Percentiles rank a stretch among this genome's conserved stretches.
Conservation (phyloP, 2,888 invertebrate genomes). For the Trimorus sp. region DNA sequence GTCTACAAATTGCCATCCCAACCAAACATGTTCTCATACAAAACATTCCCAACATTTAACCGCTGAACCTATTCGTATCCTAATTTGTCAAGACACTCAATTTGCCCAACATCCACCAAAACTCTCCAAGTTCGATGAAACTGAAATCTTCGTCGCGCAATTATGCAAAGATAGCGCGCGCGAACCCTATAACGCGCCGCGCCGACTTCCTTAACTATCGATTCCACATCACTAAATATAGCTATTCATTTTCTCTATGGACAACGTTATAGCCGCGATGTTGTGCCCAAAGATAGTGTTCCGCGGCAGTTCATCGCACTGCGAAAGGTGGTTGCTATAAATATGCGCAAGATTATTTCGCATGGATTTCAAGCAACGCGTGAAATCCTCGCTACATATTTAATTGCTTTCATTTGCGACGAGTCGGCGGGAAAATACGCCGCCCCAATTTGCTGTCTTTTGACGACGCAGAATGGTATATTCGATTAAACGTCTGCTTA, state of each 20-base stretch:
- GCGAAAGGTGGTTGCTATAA: conserved; percentile 35
- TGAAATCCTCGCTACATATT: background rate
- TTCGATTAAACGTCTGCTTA: conserved; percentile 34
- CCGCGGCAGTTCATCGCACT: conserved; percentile 40
- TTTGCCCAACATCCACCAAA: no score
- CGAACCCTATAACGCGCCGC: conserved; percentile 4
- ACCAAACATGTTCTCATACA: no score
- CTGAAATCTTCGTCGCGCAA: no score
- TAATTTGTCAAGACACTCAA: no score
- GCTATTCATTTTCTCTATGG: conserved; percentile 31
- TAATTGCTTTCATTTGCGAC: conserved; percentile 10
- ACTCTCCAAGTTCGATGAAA: no score
- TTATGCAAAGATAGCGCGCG: no score
- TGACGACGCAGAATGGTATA: background rate
- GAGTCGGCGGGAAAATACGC: background rate
- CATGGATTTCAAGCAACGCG: conserved; percentile 14
- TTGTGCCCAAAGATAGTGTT: conserved; percentile 30
- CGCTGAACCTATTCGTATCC: no score
- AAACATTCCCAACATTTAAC: no score
- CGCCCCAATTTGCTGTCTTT: conserved; percentile 20
- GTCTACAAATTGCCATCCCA: no score
- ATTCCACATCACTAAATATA: conserved; percentile 46
- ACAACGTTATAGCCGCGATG: conserved; percentile 34
- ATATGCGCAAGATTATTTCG: conserved; percentile 32
- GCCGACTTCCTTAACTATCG: conserved; percentile 34